Conservation (phyloP, 2,888 invertebrate species). For the Drosophila recens region DNA sequence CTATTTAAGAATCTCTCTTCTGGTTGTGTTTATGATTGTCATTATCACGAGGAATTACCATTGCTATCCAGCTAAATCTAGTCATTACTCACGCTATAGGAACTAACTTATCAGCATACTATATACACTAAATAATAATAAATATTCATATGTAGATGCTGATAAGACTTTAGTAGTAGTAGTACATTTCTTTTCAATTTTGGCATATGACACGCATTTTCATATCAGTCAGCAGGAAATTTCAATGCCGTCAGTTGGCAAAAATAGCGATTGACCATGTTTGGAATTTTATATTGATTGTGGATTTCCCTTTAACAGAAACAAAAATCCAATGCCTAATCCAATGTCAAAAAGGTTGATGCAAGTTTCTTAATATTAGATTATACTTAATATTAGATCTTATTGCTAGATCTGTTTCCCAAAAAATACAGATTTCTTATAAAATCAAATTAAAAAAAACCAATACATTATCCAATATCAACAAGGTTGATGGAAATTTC, state of each 20-base stretch:
- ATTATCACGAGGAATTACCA: conserved; percentile 76
- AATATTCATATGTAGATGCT: conserved; percentile 35
- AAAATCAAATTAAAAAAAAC: no score
- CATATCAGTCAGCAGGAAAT: conserved; percentile 17
- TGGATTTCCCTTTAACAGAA: conserved; percentile 1
- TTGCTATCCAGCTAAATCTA: conserved; percentile 73
- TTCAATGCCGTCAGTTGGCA: conserved; percentile 54
- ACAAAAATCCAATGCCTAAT: neutral
- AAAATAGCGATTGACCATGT: conserved; percentile 44
- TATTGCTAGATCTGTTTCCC: no score
- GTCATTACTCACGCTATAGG: conserved; percentile 62
- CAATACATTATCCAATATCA: neutral
- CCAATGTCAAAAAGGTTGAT: neutral
- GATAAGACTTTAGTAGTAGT: conserved; percentile 35
- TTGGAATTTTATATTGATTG: conserved; percentile 1
- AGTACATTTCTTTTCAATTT: conserved; percentile 17
- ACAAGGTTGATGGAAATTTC: neutral
- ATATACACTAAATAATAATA: conserved; percentile 14
- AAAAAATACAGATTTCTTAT: no score
- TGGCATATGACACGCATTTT: conserved; percentile 22
- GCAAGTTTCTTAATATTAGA: neutral
- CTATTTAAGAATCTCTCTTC: conserved; percentile 3
- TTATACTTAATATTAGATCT: neutral
- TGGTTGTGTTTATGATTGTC: conserved; percentile 57
- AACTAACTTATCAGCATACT: conserved; percentile 20